A percentile compares a stretch with the other conserved stretches of the same genome.
Evolutionary conservation across 2,113 vertebrate genomes (phyloP).

Genomic region (Sciurus niger): DNA sequence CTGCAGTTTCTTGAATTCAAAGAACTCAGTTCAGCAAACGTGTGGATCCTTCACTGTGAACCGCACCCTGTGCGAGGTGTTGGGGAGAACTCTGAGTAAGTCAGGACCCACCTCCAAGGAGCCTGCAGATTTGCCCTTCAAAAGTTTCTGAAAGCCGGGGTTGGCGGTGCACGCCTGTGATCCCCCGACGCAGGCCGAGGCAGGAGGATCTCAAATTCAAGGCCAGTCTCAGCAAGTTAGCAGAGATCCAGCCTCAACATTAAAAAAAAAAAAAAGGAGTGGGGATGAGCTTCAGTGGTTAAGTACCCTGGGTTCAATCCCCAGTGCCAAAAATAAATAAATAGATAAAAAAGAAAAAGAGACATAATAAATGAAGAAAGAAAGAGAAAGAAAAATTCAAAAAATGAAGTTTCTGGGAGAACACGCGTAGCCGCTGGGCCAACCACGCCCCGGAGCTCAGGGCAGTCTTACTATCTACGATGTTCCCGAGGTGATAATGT

Average conservation of each 20-base stretch:
- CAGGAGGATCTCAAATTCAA: no score
- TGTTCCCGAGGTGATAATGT: not conserved
- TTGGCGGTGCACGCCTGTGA: no score
- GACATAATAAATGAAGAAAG: no score
- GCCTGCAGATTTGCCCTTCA: not conserved
- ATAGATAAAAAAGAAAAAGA: no score
- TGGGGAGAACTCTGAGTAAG: not conserved
- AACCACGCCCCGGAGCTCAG: not conserved
- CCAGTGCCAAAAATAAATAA: no score
- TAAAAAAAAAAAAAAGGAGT: no score
- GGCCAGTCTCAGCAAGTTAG: no score
- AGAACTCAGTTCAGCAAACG: not conserved
- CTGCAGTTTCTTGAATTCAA: not conserved
- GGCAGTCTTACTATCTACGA: not conserved
- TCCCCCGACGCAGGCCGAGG: no score
- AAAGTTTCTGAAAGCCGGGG: not conserved
- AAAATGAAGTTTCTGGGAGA: not conserved
- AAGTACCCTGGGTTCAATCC: no score
- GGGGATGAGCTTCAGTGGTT: no score
- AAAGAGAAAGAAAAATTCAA: no score
- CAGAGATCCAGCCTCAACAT: no score
- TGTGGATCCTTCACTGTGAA: not conserved
- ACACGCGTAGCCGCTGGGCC: not conserved
- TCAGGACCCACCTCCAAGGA: not conserved
- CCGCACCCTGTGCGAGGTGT: not conserved